phyloP scores from a whole-genome alignment of 2,888 invertebrate genomes.

The Dascillus cervinus region DNA sequence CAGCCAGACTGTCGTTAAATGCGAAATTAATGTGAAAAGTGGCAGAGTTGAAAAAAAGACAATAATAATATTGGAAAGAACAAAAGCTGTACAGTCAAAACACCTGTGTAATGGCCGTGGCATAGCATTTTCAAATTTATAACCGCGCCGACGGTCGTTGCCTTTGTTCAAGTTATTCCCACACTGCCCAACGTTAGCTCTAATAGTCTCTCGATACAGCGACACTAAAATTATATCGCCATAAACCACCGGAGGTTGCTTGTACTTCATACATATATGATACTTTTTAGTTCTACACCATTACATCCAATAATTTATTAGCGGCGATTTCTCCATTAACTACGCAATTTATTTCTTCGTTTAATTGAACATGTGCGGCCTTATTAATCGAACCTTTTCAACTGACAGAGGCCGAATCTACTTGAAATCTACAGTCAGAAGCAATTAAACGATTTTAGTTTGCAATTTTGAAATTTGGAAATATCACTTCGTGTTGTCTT shows the following conservation, averaged over 20 bases:
- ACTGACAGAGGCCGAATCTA: no score
- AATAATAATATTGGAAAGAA: slow-evolving; percentile 9
- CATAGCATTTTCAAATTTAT: slow-evolving; percentile 12
- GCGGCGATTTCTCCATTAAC: neutral
- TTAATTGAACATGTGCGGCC: no score
- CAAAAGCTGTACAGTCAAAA: slow-evolving; percentile 18
- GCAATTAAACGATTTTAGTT: no score
- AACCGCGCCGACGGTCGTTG: slow-evolving; percentile 6
- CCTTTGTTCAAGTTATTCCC: slow-evolving; percentile 11
- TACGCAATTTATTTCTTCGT: no score
- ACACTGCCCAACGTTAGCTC: slow-evolving; percentile 8
- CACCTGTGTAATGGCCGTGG: slow-evolving; percentile 18
- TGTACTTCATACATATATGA: neutral
- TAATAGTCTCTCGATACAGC: slow-evolving; percentile 6
- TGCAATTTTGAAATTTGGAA: no score
- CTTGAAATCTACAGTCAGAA: no score
- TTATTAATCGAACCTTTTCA: no score
- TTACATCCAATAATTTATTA: neutral
- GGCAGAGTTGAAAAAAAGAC: slow-evolving; percentile 5
- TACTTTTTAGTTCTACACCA: neutral
- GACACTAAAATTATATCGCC: slow-evolving; percentile 12
- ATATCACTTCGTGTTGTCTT: no score
- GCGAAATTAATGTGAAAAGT: neutral
- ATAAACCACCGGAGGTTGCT: slow-evolving; percentile 4
- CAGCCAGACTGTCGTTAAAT: neutral